phyloP scores from a whole-genome alignment of 1,140 invertebrate genomes.

The Belonocnema kinseyi region DNA sequence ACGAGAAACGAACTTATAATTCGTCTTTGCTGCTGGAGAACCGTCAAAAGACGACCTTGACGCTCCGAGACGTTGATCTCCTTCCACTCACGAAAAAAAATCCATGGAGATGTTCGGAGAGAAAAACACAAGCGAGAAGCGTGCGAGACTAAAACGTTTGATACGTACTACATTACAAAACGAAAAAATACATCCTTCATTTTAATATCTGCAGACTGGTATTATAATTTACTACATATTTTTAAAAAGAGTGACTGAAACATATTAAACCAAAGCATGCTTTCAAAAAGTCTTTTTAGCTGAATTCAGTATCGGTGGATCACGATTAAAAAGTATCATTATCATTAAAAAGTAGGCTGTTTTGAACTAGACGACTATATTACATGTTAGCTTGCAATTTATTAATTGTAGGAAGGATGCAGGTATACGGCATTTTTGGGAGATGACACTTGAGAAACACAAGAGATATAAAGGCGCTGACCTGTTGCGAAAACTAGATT shows the following conservation, averaged over 20 bases:
- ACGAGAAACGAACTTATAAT: constrained; percentile 7
- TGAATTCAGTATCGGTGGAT: too few species aligned
- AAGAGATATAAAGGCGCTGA: not conserved
- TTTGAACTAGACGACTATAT: too few species aligned
- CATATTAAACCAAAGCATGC: too few species aligned
- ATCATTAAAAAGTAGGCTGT: too few species aligned
- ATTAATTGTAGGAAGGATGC: not conserved
- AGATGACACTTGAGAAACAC: not conserved
- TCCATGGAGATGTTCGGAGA: not conserved
- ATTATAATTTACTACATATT: too few species aligned
- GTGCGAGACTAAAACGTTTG: not conserved
- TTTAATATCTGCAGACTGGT: too few species aligned
- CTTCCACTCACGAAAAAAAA: not conserved
- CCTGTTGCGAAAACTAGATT: not conserved
- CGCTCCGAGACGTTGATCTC: constrained; percentile 39
- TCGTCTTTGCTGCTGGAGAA: constrained; percentile 15
- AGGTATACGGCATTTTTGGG: not conserved
- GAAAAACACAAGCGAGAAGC: not conserved
- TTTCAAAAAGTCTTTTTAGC: too few species aligned
- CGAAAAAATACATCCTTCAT: too few species aligned
- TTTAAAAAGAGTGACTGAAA: too few species aligned
- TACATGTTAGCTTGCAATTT: too few species aligned
- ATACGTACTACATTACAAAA: too few species aligned
- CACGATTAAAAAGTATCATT: too few species aligned
- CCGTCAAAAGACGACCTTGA: constrained; percentile 46